phyloP scores from a whole-genome alignment of 2,888 invertebrate species.

The Pherbina coryleti region DNA sequence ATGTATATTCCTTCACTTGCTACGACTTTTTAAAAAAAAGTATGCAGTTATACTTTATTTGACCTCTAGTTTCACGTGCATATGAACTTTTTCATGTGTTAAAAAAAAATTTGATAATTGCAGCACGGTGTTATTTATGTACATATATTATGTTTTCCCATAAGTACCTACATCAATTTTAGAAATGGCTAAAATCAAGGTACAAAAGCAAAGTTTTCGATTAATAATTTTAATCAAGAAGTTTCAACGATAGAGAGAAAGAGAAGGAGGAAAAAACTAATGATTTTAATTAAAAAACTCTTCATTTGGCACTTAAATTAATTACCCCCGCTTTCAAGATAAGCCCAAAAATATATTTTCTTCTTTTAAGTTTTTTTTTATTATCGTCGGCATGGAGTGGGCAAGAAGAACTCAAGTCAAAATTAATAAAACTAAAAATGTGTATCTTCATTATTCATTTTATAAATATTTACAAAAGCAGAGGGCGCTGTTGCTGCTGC shows the following conservation, averaged over 20 bases:
- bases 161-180: neutral
- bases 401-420: neutral
- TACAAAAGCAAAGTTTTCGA: neutral
- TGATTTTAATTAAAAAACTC: neutral
- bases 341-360: too few relatives aligned
- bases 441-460: neutral
- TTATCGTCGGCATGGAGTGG: neutral
- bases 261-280: neutral
- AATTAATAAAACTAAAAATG: neutral
- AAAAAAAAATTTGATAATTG: too few relatives aligned
- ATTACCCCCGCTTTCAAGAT: too few relatives aligned
- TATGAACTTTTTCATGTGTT: too few relatives aligned
- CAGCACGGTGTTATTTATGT: too few relatives aligned
- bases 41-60: too few relatives aligned
- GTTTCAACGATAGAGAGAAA: neutral
- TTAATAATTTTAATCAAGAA: neutral
- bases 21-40: too few relatives aligned
- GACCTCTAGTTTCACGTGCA: too few relatives aligned
- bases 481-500: neutral
- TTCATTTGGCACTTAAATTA: too few relatives aligned
- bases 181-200: neutral
- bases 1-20: too few relatives aligned
- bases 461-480: slow-evolving; percentile 25
- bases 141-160: too few relatives aligned
- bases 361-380: neutral